Conservation (phyloP, 2,113 vertebrate genomes). For the Sciurus niger region DNA sequence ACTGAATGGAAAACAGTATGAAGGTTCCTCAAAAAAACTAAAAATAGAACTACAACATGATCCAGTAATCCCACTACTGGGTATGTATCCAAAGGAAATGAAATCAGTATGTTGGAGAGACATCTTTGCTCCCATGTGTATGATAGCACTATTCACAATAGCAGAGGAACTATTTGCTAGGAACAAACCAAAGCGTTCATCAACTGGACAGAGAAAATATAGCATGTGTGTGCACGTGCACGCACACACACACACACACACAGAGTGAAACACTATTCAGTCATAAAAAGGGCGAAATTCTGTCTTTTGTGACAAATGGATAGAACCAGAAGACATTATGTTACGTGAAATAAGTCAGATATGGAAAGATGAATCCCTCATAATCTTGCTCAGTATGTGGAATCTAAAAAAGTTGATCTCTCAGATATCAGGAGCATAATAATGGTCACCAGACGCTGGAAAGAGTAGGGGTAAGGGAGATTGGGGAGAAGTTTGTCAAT, state of each 20-base stretch:
- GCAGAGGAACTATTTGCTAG: neutral
- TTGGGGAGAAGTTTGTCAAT: neutral
- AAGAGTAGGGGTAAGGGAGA: neutral
- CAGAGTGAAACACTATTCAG: neutral
- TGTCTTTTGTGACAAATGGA: neutral
- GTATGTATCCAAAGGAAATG: neutral
- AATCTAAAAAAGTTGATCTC: neutral
- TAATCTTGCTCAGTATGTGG: neutral
- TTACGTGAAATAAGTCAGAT: neutral
- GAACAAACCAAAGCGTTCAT: neutral
- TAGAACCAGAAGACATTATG: neutral
- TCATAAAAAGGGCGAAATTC: neutral
- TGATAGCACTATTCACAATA: neutral
- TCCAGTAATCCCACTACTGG: slow-evolving; percentile 3
- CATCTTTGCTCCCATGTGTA: neutral
- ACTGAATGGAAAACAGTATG: neutral
- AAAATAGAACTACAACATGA: slow-evolving; percentile 1
- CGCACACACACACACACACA: neutral
- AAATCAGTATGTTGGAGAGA: neutral
- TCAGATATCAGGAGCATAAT: neutral
- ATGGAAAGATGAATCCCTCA: neutral
- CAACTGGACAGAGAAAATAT: neutral
- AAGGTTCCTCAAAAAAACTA: neutral
- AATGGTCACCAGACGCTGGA: too few relatives aligned
- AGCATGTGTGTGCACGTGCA: neutral